These are phyloP conservation scores for Podarcis muralis DNA, from an alignment of 2,113 vertebrate genomes.

Conservation along the genomic window DNA sequence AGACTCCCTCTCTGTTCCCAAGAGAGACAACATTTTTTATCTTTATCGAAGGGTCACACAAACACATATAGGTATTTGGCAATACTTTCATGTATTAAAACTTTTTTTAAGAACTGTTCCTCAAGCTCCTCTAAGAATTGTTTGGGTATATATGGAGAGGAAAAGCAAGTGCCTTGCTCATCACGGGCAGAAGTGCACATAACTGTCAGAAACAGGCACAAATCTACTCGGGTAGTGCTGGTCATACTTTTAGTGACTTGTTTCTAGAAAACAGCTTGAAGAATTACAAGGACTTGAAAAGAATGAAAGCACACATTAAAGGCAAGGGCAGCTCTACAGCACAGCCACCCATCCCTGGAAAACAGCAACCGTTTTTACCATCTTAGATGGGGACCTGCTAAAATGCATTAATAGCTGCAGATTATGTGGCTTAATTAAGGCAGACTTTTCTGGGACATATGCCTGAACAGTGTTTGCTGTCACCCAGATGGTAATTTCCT, in stretches of 20 bases:
- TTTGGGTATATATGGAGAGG: background rate
- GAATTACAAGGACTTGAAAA: background rate
- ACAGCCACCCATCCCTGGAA: background rate
- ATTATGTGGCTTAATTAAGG: background rate
- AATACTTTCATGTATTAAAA: background rate
- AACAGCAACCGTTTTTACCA: background rate
- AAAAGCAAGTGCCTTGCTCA: background rate
- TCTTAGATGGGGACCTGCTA: background rate
- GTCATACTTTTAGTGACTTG: background rate
- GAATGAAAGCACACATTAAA: background rate
- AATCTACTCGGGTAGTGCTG: no score
- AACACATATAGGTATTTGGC: background rate
- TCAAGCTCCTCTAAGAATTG: background rate
- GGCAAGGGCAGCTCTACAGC: background rate
- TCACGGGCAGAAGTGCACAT: background rate
- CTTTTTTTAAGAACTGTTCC: background rate
- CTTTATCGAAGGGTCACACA: background rate
- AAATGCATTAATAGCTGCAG: background rate
- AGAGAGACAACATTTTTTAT: background rate
- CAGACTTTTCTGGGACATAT: background rate
- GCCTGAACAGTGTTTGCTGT: background rate
- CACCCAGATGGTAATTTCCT: background rate
- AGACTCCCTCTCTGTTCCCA: background rate
- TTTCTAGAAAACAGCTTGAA: background rate
- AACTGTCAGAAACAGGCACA: background rate